Evolutionary conservation across 2,797 vertebrate genomes (phyloP), one percentile per base, ranked within the genome.

Genomic region (Ceryle rudis): DNA sequence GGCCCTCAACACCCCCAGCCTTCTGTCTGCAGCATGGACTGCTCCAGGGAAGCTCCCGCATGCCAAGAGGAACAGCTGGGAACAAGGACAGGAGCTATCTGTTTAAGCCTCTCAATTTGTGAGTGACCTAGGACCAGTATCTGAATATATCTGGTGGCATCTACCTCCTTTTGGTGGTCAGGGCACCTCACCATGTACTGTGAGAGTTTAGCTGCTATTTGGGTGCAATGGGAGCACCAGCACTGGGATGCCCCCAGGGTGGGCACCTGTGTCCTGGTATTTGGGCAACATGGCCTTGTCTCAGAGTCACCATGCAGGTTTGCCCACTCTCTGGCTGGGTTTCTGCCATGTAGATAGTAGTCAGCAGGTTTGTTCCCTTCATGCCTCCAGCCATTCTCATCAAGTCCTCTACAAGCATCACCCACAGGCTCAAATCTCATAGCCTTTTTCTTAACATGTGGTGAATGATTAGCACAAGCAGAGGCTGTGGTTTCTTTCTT

Each of bases 261-360:
- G 22, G 21, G 7, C 8, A 13, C 17, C 23, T 33, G 15, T 49
- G 15, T 13, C 20, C 11, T 3, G 2, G 5, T 44, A 13, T 58
- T 57, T 61, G 37, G 3, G 2, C 28, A 79, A 35, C 47, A 61
- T 0, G 2, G 23, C 20, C 2, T 0, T 14, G 18, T 55, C 47
- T 42, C 9, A 14, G n/a, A 73, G 37, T 33, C 17, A 22, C 9
- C n/a, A 29, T 0, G 1, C 19, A 31, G 17, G 2, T 47, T 55
- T 86, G 47, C 9, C 11, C 12, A 72, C 52, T 10, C 8, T 71
- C 70, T 71, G 65, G 7, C 18, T 60, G 47, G 9, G 7, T 64
- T 89, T 61, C 44, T 72, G 22, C 12, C 1, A 1, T 33, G 21
- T 35, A 51, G 33, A 8, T 11, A 29, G 47, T 9, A 44, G 20